phyloP scores from a whole-genome alignment of 2,888 invertebrate genomes.

The Pristionchus japonicus region DNA sequence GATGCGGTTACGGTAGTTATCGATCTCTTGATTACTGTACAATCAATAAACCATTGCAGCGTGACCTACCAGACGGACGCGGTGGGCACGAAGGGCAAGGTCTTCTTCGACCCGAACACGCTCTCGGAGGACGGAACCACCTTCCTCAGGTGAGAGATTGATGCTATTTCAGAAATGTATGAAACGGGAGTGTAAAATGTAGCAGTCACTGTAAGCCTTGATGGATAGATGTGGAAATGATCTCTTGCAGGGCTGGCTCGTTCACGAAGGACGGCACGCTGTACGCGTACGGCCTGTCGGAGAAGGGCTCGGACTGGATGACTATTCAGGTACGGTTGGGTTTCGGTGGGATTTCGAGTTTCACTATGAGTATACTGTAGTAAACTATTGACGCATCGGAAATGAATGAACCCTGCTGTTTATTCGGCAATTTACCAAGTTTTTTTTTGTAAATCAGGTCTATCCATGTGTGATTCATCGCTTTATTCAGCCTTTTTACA shows the following conservation, averaged over 20 bases:
- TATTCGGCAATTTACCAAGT: too few relatives aligned
- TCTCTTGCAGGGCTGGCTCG: constrained; percentile 78
- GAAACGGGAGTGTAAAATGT: too few relatives aligned
- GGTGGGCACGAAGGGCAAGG: constrained; percentile 82
- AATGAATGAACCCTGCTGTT: too few relatives aligned
- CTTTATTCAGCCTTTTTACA: too few relatives aligned
- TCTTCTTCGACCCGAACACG: constrained; percentile 95
- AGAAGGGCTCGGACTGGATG: constrained; percentile 96
- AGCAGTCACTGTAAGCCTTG: too few relatives aligned
- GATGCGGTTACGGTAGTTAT: background rate
- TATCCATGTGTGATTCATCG: too few relatives aligned
- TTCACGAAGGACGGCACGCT: constrained; percentile 92
- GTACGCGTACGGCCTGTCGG: constrained; percentile 91
- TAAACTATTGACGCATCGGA: too few relatives aligned
- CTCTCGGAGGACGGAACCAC: constrained; percentile 92
- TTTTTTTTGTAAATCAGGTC: too few relatives aligned
- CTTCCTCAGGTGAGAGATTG: constrained; percentile 80
- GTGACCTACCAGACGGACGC: constrained; percentile 90
- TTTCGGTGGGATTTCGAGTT: background rate
- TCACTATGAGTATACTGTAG: too few relatives aligned
- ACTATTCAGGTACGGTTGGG: constrained; percentile 81
- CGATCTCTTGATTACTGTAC: background rate
- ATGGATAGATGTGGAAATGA: too few relatives aligned
- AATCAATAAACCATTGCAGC: constrained; percentile 79
- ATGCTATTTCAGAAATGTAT: too few relatives aligned